Base-by-base conservation (phyloP, 2,888 invertebrate genomes). In the Heliconius charithonia region DNA sequence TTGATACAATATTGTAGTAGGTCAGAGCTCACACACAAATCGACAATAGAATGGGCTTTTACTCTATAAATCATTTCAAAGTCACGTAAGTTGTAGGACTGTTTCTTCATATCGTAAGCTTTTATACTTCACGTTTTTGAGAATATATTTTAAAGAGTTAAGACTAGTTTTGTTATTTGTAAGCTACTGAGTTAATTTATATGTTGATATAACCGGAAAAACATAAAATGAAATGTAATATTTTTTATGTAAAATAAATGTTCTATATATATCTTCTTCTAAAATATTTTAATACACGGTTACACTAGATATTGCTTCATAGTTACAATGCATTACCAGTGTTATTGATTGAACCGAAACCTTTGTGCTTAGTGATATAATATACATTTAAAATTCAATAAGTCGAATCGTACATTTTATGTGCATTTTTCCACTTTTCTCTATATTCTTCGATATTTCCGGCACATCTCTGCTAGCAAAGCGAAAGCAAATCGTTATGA, bases 401-500 rank as follows among this genome's bases (percentile, higher is more conserved):
- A 59, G 19, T 32, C 3, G 7, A 41, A 32, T 37, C 27, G 51
- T 65, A 65, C 32, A 65, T 51, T 75, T 76, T n/a, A 56, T 19
- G 41, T 67, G 66, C 66, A 51, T 51, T 51, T 75, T 75, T 72
- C 51, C 59, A 76, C 72, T 76, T 79, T 76, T 76, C 76, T 37
- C 59, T 51, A 56, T 76, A 66, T 72, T 76, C 66, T 79, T 75
- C 70, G 70, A 79, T 71, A 75, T 78, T 71, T 65, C 75, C 59
- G 72, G 72, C 41, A 72, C 71, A 75, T 62, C 62, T 67, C 72
- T 72, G 79, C 63, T 65, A 79, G 72, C 66, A 56, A 71, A 78
- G 75, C 75, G 75, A 71, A 69, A 63, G 63, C 75, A 78, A 59
- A 78, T 78, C 78, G 75, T 70, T 78, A 78, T 72, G 71, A 71